phyloP scores from a whole-genome alignment of 1,140 invertebrate species.

The Pentalonia nigronervosa region DNA sequence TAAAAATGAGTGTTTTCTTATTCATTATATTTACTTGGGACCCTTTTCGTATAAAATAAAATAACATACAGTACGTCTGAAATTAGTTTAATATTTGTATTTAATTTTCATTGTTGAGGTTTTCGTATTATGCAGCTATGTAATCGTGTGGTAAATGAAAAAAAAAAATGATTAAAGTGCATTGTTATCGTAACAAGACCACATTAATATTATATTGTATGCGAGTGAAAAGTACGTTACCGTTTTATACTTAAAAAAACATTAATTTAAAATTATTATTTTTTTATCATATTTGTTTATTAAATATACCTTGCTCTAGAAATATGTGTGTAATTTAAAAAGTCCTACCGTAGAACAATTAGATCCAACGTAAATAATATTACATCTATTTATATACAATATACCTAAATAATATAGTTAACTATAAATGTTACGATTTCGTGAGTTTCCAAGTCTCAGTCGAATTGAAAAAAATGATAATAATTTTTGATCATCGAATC shows the following conservation, averaged over 20 bases:
- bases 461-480: neutral
- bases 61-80: neutral
- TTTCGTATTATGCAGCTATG: neutral
- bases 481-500: neutral
- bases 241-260: neutral
- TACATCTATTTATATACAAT: no score
- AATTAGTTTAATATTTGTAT: slow-evolving; percentile 3
- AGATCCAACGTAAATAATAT: no score
- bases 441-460: no score
- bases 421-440: neutral
- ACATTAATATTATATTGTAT: neutral
- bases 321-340: neutral
- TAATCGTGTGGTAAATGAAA: neutral
- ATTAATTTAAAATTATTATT: neutral
- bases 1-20: neutral
- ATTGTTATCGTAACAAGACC: neutral
- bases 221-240: neutral
- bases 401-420: neutral
- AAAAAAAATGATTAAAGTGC: neutral
- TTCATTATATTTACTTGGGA: neutral
- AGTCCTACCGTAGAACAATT: neutral
- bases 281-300: neutral
- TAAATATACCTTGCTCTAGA: neutral
- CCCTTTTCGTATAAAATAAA: neutral
- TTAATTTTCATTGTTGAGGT: neutral